Percentiles rank a stretch among this genome's conserved stretches.
phyloP scores from a whole-genome alignment of 2,113 vertebrate genomes.

The Verasper variegatus region DNA sequence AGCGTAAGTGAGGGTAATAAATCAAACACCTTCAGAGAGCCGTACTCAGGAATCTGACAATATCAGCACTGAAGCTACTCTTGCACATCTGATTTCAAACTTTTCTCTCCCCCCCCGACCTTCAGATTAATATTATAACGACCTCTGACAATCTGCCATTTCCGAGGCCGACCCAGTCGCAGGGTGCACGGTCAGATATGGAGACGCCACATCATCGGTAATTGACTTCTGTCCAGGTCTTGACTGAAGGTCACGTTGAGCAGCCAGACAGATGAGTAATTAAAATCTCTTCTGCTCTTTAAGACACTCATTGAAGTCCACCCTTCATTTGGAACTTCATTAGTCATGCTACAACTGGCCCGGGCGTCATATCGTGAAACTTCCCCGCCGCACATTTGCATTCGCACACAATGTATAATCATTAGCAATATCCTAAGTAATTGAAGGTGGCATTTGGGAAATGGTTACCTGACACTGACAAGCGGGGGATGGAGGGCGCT shows the following conservation, averaged over 20 bases:
- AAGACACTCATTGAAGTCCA: slow-evolving; percentile 64
- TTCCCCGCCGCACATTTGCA: slow-evolving; percentile 48
- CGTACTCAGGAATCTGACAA: slow-evolving; percentile 3
- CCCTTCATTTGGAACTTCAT: slow-evolving; percentile 64
- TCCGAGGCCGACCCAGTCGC: slow-evolving; percentile 26
- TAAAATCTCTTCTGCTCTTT: slow-evolving; percentile 74
- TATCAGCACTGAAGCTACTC: slow-evolving; percentile 17
- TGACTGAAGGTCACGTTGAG: slow-evolving; percentile 68
- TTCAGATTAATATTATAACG: slow-evolving; percentile 58
- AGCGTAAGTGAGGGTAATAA: slow-evolving; percentile 56
- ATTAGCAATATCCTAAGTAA: slow-evolving; percentile 73
- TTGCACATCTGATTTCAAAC: slow-evolving; percentile 36
- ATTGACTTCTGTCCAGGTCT: slow-evolving; percentile 73
- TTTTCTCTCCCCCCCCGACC: neutral
- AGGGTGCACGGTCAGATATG: slow-evolving; percentile 38
- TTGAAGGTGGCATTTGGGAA: slow-evolving; percentile 76
- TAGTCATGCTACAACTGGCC: slow-evolving; percentile 72
- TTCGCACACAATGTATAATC: slow-evolving; percentile 66
- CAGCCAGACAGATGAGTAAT: slow-evolving; percentile 72
- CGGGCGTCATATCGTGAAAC: slow-evolving; percentile 33
- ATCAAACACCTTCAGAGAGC: slow-evolving; percentile 45
- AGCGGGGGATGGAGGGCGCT: slow-evolving; percentile 48
- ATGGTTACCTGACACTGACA: slow-evolving; percentile 73
- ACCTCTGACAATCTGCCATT: slow-evolving; percentile 67
- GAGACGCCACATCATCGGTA: slow-evolving; percentile 60